Evolutionary conservation across 2,888 invertebrate genomes (phyloP).

Genomic region (Apomyelois bistriatella): DNA sequence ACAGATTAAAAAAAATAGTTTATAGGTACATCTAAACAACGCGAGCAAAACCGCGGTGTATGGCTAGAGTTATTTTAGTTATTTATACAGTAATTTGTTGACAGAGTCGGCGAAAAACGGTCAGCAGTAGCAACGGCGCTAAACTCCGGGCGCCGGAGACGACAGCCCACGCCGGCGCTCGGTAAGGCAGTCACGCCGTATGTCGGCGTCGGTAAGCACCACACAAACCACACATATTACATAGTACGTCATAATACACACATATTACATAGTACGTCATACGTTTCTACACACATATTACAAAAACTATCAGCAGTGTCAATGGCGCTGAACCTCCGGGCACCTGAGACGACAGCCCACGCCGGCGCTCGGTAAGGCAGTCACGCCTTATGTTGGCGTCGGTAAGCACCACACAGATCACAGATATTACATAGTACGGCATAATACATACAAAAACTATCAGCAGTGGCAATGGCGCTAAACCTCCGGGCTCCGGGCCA

Average conservation of each 20-base stretch:
- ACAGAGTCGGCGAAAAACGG: constrained; percentile 51
- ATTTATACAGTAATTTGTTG: constrained; percentile 3
- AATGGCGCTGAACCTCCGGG: constrained; percentile 60
- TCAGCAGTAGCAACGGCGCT: constrained; percentile 68
- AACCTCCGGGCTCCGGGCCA: no score
- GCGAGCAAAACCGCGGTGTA: no score
- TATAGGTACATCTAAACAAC: no score
- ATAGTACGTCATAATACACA: constrained; percentile 20
- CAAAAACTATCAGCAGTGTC: constrained; percentile 43
- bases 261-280: no score
- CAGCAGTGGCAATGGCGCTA: no score
- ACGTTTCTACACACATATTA: neutral
- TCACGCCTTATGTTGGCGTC: constrained; percentile 70
- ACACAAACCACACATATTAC: constrained; percentile 26
- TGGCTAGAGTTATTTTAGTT: no score
- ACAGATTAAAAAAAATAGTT: no score
- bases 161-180: constrained; percentile 67
- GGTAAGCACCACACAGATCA: constrained; percentile 56
- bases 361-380: constrained; percentile 73
- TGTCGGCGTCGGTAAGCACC: constrained; percentile 74
- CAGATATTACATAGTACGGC: no score
- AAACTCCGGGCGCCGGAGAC: constrained; percentile 61
- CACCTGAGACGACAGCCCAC: constrained; percentile 64
- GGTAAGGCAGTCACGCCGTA: constrained; percentile 73
- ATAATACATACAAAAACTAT: no score